Evolutionary conservation across 2,113 vertebrate species (phyloP).

Genomic region (Salvelinus namaycush): DNA sequence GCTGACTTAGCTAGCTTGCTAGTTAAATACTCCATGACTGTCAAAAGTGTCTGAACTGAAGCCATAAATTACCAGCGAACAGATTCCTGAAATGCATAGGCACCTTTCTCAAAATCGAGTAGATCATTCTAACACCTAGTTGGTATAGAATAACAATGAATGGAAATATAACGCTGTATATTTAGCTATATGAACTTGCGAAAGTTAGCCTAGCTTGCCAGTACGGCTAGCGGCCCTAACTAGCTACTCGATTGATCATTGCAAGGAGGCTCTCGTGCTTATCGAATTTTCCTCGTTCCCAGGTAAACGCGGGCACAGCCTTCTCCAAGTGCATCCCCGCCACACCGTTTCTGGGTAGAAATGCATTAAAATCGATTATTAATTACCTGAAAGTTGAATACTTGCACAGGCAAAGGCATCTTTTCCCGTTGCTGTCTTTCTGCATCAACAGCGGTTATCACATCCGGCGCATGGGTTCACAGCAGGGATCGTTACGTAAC

Average conservation of each 20-base stretch:
- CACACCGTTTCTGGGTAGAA: neutral
- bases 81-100: neutral
- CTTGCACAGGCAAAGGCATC: slow-evolving; percentile 84
- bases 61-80: neutral
- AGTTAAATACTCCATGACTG: neutral
- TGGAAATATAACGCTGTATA: neutral
- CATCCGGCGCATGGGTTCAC: slow-evolving; percentile 58
- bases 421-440: slow-evolving; percentile 53
- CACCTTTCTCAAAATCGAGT: neutral
- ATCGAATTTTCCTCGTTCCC: no score
- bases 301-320: neutral
- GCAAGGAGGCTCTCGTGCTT: neutral
- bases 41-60: neutral
- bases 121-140: neutral
- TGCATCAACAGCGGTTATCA: slow-evolving; percentile 32
- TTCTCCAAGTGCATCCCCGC: neutral
- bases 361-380: neutral
- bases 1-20: no score
- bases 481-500: neutral
- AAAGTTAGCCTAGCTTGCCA: slow-evolving; percentile 12
- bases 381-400: slow-evolving; percentile 83
- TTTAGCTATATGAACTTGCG: neutral
- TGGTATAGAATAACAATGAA: neutral
- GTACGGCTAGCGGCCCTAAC: neutral
- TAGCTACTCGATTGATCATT: neutral